Evolutionary conservation across 2,888 invertebrate genomes (phyloP).

Genomic region (Pachymerium ferrugineum): DNA sequence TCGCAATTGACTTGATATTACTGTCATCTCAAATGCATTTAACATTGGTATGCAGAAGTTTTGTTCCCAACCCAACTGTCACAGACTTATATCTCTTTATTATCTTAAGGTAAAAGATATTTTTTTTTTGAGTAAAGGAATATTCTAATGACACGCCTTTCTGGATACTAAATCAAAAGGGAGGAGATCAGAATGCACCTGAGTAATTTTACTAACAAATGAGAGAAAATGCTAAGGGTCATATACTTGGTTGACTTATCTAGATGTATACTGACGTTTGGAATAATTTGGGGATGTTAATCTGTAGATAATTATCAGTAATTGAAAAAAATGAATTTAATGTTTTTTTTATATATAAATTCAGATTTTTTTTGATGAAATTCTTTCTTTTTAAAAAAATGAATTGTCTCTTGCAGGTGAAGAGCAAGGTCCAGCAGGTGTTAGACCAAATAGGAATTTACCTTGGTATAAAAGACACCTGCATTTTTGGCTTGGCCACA

Average conservation of each 20-base stretch:
- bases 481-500: constrained; percentile 78
- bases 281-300: constrained; percentile 3
- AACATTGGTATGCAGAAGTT: constrained; percentile 11
- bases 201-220: constrained; percentile 23
- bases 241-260: constrained; percentile 14
- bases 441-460: constrained; percentile 73
- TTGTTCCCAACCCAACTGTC: constrained; percentile 11
- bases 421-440: constrained; percentile 75
- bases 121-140: background rate
- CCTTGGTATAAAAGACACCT: constrained; percentile 76
- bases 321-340: background rate
- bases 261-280: constrained; percentile 3
- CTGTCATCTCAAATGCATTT: no score
- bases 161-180: constrained; percentile 20
- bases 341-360: background rate
- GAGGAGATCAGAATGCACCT: constrained; percentile 10
- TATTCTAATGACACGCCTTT: constrained; percentile 22
- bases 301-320: background rate
- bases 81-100: constrained; percentile 4
- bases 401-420: constrained; percentile 58
- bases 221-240: constrained; percentile 4
- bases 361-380: background rate
- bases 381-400: background rate
- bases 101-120: background rate
- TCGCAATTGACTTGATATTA: no score